Evolutionary conservation across 2,888 invertebrate species (phyloP), one percentile per base, ranked within the genome.

Genomic region (Cerastoderma edule): DNA sequence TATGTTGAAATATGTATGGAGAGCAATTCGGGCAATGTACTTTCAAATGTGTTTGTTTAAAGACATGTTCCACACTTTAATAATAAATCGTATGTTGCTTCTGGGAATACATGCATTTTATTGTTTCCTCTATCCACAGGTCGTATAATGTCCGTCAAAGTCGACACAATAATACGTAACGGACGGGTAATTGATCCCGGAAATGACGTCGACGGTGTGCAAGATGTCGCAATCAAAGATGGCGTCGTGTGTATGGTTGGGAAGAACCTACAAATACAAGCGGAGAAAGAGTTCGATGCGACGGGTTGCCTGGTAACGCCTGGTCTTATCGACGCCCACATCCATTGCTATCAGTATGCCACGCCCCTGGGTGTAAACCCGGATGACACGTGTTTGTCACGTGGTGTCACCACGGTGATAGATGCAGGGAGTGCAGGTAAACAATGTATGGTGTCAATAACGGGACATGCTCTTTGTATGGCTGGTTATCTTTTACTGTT

Each of bases 311-410:
- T 89, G 28, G 88, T 90, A 50, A 87, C 87, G 32, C 87, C 91
- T n/a, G 91, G 91, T 24, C 78, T 91, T 24, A 87, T 91, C 54
- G 91, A 91, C 76, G 84, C 85, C n/a, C 91, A 91, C 71, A 86
- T 90, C 19, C 91, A 91, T 74, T 88, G 86, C 24, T 90, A 89
- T 76, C 83, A 90, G 68, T 84, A 89, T 73, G 87, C 86, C 46
- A 91, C 90, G 19, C 90, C 90, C 13, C 78, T 91, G 28, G 90
- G 91, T 22, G 77, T 90, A 6, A 88, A 90, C 76, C 81, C 88
- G 16, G 91, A 91, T 72, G 76, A 77, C 32, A 70, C 72, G 56
- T 89, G 90, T 67, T 78, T 90, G 28, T 67, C 85, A n/a, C 84
- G 89, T 53, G 90, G 90, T 24, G 88, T 89, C 3, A 90, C 90